Evolutionary conservation across 1,140 invertebrate genomes (phyloP).

Genomic region (Drosophila tsacasi): DNA sequence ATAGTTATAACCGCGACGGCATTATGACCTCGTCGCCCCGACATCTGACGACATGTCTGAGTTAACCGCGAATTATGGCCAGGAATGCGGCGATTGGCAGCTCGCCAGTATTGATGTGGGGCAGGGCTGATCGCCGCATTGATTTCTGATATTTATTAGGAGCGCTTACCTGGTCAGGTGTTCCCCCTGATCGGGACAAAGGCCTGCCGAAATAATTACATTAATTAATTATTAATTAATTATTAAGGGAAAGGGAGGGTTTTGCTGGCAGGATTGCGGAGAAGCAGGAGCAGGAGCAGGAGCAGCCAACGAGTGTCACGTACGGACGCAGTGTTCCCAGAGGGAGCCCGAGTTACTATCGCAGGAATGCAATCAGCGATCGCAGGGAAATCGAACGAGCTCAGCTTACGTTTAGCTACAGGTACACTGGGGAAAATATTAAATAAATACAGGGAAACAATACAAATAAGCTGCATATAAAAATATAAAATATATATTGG

Average conservation of each 20-base stretch:
- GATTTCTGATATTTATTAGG: conserved; percentile 47
- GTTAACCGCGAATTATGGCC: conserved; percentile 59
- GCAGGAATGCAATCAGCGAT: conserved; percentile 77
- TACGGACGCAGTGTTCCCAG: conserved; percentile 71
- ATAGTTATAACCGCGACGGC: conserved; percentile 69
- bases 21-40: conserved; percentile 66
- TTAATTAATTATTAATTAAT: conserved; percentile 80
- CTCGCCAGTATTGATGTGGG: conserved; percentile 35
- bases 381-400: conserved; percentile 68
- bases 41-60: conserved; percentile 62
- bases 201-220: conserved; percentile 73
- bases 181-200: conserved; percentile 33
- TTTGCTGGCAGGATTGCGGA: conserved; percentile 19
- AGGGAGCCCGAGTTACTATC: conserved; percentile 62
- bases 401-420: conserved; percentile 46
- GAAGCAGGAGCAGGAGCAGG: conserved; percentile 8
- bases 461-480: neutral
- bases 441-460: neutral
- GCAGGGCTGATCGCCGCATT: conserved; percentile 35
- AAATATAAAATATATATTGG: neutral
- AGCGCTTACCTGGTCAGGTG: conserved; percentile 32
- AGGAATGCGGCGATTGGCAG: conserved; percentile 56
- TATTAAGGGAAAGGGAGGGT: conserved; percentile 35
- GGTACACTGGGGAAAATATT: conserved; percentile 4
- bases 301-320: conserved; percentile 68